These are phyloP conservation scores for Trachelus iudaicus DNA, from an alignment of 2,888 invertebrate genomes.

Conservation along the genomic window DNA sequence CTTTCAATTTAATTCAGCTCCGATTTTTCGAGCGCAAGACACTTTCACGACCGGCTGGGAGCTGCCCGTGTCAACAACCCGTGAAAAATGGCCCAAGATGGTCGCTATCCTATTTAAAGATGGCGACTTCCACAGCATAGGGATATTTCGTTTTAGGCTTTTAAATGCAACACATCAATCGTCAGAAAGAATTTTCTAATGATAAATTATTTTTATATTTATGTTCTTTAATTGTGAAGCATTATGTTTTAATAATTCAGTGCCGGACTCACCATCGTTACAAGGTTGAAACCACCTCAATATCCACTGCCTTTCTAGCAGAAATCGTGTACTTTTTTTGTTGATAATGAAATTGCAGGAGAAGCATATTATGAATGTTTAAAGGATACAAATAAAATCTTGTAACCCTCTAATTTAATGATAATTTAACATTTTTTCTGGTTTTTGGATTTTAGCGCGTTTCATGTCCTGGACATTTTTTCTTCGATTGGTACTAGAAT, in stretches of 20 bases:
- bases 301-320: neutral
- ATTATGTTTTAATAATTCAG: neutral
- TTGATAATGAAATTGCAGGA: neutral
- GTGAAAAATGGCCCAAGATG: slow-evolving; percentile 57
- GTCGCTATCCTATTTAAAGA: slow-evolving; percentile 40
- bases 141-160: neutral
- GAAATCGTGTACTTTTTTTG: neutral
- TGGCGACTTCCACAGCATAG: slow-evolving; percentile 30
- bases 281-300: neutral
- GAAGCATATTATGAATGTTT: neutral
- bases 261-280: neutral
- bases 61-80: slow-evolving; percentile 60
- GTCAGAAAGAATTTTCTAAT: neutral
- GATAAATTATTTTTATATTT: neutral
- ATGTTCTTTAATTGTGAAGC: neutral
- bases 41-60: slow-evolving; percentile 58
- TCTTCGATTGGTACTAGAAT: neutral
- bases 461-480: neutral
- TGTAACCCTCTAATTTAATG: neutral
- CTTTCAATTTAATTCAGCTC: slow-evolving; percentile 24
- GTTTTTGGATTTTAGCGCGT: neutral
- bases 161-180: neutral
- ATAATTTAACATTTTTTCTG: neutral
- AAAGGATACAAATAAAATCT: neutral
- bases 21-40: slow-evolving; percentile 45